Evolutionary conservation across 2,797 vertebrate genomes (phyloP), one percentile per base, ranked within the genome.

Genomic region (Arrhamphus sclerolepis): DNA sequence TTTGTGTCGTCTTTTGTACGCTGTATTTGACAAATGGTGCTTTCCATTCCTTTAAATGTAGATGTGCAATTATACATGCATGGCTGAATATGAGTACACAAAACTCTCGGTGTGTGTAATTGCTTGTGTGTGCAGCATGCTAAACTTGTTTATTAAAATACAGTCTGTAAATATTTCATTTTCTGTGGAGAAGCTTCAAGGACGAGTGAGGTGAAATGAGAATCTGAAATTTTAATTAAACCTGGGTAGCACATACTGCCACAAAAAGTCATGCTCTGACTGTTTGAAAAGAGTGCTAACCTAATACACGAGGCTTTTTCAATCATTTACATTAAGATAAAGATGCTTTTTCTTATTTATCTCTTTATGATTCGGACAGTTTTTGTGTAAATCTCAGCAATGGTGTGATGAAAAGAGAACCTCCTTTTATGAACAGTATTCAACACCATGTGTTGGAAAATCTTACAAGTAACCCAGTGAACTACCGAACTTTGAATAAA

Each of bases 221-320:
- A 21, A 39, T 57, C 34, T 60, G 82, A 48, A 83, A 84, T 86
- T 88, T 83, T 87, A 17, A 88, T 86, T 64, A 56, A 58, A 63
- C 41, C 53, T 49, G 78, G 78, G 67, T 81, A 71, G 56, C 20
- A 38, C 58, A 53, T 16, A 4, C 29, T 38, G 46, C 26, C 20
- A 34, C 42, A 19, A 47, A 56, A 61, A 73, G 40, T 24, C 7
- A 20, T 21, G 1, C 34, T 41, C n/a, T 51, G 57, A 10, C 52
- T 44, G 29, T 14, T 26, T 41, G 31, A 61, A 68, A 58, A 50
- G 2, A 20, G 6, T 19, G 57, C 31, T 34, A 34, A 2, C 31
- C 3, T 9, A 34, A 34, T 11, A 34, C 13, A 10, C 13, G 9
- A 34, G 31, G 31, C 31, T 34, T 29, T 34, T 34, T 9, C 31